Conservation (phyloP, 1,140 invertebrate species). For the Drosophila ananassae region DNA sequence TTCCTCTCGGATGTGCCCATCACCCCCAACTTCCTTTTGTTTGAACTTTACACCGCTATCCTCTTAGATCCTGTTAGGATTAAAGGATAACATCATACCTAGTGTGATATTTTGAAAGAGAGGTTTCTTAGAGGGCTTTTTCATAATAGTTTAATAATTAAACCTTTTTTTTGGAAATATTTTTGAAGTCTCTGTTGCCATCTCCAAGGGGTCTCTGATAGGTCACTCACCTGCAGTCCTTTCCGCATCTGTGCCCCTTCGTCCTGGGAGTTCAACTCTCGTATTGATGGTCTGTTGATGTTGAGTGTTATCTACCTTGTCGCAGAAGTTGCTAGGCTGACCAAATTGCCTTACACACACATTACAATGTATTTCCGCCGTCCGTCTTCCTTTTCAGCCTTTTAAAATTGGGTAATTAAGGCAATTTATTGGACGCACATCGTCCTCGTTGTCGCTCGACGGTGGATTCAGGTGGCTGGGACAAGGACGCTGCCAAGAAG, state of each 20-base stretch:
- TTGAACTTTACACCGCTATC: background rate
- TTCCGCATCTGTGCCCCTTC: background rate
- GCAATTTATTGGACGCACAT: conserved; percentile 72
- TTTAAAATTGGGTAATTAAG: conserved; percentile 82
- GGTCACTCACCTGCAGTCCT: conserved; percentile 21
- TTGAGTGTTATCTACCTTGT: conserved; percentile 78
- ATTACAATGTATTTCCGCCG: conserved; percentile 53
- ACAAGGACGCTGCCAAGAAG: conserved; percentile 43
- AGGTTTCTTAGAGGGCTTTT: too few species aligned
- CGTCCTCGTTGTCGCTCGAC: conserved; percentile 19
- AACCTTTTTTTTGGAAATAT: background rate
- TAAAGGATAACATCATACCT: too few species aligned
- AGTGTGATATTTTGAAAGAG: too few species aligned
- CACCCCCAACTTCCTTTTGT: background rate
- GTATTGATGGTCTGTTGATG: conserved; percentile 79
- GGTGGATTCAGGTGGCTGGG: conserved; percentile 24
- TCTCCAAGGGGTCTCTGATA: conserved; percentile 6
- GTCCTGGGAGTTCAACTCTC: conserved; percentile 17
- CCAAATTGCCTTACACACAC: conserved; percentile 72
- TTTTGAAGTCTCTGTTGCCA: background rate
- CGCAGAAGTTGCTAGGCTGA: conserved; percentile 46
- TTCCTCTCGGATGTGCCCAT: conserved; percentile 10
- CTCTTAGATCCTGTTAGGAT: too few species aligned
- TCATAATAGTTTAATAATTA: background rate
- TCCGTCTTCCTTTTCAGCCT: conserved; percentile 16